These are phyloP conservation scores for Crocallis elinguaria DNA, from an alignment of 2,888 invertebrate species.

Conservation along the genomic window DNA sequence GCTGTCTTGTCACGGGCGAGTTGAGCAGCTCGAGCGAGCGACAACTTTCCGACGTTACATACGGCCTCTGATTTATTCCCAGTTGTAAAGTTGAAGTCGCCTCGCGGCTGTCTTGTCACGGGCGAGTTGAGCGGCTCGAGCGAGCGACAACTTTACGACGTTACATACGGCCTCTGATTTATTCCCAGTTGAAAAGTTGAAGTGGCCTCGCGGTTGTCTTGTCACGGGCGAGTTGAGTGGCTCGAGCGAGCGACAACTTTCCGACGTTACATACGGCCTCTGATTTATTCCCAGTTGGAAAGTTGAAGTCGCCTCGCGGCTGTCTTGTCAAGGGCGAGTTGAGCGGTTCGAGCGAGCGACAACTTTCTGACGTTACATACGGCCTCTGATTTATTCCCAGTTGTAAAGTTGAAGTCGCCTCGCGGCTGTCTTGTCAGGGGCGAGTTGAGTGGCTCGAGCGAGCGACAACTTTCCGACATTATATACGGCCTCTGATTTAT, in stretches of 20 bases:
- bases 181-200: too few relatives aligned
- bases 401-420: conserved; percentile 49
- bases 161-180: conserved; percentile 55
- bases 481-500: conserved; percentile 56
- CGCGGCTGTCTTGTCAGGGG: conserved; percentile 52
- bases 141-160: conserved; percentile 23
- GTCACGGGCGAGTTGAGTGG: conserved; percentile 46
- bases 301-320: conserved; percentile 50
- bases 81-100: too few relatives aligned
- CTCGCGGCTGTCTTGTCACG: conserved; percentile 53
- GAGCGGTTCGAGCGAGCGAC: conserved; percentile 8
- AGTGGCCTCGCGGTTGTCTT: conserved; percentile 51
- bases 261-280: conserved; percentile 45
- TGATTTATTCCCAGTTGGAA: too few relatives aligned
- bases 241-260: conserved; percentile 17
- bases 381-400: conserved; percentile 59
- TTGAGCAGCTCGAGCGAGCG: conserved; percentile 24
- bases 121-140: conserved; percentile 39
- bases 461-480: conserved; percentile 29
- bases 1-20: conserved; percentile 53
- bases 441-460: conserved; percentile 36
- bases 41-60: conserved; percentile 39
- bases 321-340: conserved; percentile 53
- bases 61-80: conserved; percentile 58
- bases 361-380: conserved; percentile 41